Evolutionary conservation across 2,113 vertebrate genomes (phyloP).

Genomic region (Scatophagus argus): DNA sequence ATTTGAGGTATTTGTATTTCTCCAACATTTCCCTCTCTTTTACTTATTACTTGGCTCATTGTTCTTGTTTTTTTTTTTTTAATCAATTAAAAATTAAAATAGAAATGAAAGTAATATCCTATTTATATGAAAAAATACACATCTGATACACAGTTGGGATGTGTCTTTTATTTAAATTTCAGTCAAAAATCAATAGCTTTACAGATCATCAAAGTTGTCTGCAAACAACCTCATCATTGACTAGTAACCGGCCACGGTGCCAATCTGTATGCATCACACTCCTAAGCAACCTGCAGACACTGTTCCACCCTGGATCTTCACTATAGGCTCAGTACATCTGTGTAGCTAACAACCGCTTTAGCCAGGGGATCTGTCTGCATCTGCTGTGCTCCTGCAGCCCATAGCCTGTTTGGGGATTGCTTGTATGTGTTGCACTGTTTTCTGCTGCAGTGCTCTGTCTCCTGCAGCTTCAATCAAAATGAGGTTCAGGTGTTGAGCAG

Average conservation of each 20-base stretch:
- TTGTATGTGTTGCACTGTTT: slow-evolving; percentile 49
- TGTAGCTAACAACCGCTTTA: slow-evolving; percentile 40
- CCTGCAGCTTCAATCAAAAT: slow-evolving; percentile 54
- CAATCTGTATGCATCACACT: slow-evolving; percentile 50
- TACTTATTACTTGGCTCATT: not conserved
- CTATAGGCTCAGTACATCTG: slow-evolving; percentile 54
- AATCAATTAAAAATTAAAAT: not conserved
- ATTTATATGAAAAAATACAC: not conserved
- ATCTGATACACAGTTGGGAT: not conserved
- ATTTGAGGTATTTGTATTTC: not conserved
- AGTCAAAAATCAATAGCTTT: slow-evolving; percentile 20
- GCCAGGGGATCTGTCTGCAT: slow-evolving; percentile 68
- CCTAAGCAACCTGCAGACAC: slow-evolving; percentile 35
- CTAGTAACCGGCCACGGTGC: slow-evolving; percentile 23
- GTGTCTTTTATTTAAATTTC: not conserved
- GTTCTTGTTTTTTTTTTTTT: too few species aligned
- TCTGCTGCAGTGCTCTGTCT: slow-evolving; percentile 48
- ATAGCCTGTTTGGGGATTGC: slow-evolving; percentile 53
- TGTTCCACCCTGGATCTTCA: slow-evolving; percentile 25
- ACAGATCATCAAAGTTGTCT: slow-evolving; percentile 27
- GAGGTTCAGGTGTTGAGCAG: slow-evolving; percentile 76
- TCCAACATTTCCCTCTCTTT: not conserved
- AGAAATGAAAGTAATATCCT: not conserved
- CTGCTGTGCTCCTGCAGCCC: slow-evolving; percentile 61
- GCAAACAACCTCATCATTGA: slow-evolving; percentile 39